phyloP scores from a whole-genome alignment of 1,140 invertebrate species.

The Dendrolimus kikuchii region DNA sequence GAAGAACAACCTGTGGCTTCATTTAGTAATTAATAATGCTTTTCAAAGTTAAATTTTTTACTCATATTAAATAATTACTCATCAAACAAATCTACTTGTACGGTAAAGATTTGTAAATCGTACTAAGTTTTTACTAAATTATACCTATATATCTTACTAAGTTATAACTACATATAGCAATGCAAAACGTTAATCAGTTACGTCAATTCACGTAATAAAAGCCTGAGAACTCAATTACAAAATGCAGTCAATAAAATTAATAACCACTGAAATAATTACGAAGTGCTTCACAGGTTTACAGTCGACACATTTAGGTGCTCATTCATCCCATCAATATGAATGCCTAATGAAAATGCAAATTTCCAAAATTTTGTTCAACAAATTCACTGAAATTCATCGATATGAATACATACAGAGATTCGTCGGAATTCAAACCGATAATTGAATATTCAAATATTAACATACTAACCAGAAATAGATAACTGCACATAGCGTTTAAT shows the following conservation, averaged over 20 bases:
- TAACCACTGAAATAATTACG: slow-evolving; percentile 19
- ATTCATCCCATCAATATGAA: slow-evolving; percentile 46
- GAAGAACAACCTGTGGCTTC: no score
- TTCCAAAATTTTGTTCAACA: slow-evolving; percentile 42
- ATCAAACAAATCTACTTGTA: no score
- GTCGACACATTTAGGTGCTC: slow-evolving; percentile 41
- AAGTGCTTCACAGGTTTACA: slow-evolving; percentile 34
- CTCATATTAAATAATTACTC: no score
- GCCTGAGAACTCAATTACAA: no score
- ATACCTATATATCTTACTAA: no score
- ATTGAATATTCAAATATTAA: slow-evolving; percentile 39
- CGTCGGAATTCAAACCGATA: slow-evolving; percentile 20
- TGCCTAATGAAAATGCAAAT: slow-evolving; percentile 50
- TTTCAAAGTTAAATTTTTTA: no score
- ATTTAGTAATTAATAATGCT: no score
- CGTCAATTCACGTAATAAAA: no score
- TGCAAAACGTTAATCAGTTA: no score
- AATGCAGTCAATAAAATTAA: slow-evolving; percentile 1
- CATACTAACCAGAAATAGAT: slow-evolving; percentile 17
- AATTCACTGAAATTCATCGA: slow-evolving; percentile 38
- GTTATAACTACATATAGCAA: no score
- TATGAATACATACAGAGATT: slow-evolving; percentile 17
- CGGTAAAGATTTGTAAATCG: no score
- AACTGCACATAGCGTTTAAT: neutral
- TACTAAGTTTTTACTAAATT: no score